A percentile compares a stretch with the other conserved stretches of the same genome.
These are phyloP conservation scores for Troides helena DNA, from an alignment of 2,888 invertebrate species.

Conservation along the genomic window DNA sequence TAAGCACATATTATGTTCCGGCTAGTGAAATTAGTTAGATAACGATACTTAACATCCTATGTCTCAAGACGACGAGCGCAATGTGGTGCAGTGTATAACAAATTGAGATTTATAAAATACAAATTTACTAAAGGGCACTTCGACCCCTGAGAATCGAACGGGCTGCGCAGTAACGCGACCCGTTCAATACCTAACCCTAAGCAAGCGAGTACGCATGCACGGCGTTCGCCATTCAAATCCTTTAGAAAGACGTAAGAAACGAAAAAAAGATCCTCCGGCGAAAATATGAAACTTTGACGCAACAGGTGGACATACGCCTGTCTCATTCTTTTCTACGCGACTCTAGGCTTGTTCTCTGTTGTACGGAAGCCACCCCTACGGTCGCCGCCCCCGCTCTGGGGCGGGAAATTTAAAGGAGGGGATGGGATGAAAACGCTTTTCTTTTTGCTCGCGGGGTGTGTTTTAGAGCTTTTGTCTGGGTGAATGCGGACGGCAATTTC, in stretches of 20 bases:
- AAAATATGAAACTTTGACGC: constrained; percentile 74
- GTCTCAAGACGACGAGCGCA: too few relatives aligned
- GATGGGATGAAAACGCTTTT: constrained; percentile 76
- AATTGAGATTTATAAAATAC: constrained; percentile 8
- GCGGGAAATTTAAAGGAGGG: constrained; percentile 78
- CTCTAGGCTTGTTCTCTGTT: constrained; percentile 73
- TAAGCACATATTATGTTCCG: too few relatives aligned
- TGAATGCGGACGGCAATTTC: constrained; percentile 79
- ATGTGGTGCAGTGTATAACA: too few relatives aligned
- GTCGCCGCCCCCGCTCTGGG: constrained; percentile 74
- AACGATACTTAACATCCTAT: too few relatives aligned
- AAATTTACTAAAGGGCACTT: constrained; percentile 18
- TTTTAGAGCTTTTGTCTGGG: constrained; percentile 79
- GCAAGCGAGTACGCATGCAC: constrained; percentile 66
- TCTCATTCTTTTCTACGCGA: constrained; percentile 78
- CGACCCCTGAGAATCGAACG: constrained; percentile 55
- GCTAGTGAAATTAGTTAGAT: too few relatives aligned
- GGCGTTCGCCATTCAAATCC: constrained; percentile 66
- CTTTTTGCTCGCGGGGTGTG: constrained; percentile 77
- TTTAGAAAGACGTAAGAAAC: constrained; percentile 66
- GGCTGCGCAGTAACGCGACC: constrained; percentile 52
- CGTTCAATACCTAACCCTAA: constrained; percentile 61
- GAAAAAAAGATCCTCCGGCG: constrained; percentile 69
- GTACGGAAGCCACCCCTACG: constrained; percentile 75
- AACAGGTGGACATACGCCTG: constrained; percentile 76